Percentiles rank a stretch among this genome's conserved stretches.
These are phyloP conservation scores for Madoqua kirkii DNA, from an alignment of 2,113 vertebrate species.

Conservation along the genomic window DNA sequence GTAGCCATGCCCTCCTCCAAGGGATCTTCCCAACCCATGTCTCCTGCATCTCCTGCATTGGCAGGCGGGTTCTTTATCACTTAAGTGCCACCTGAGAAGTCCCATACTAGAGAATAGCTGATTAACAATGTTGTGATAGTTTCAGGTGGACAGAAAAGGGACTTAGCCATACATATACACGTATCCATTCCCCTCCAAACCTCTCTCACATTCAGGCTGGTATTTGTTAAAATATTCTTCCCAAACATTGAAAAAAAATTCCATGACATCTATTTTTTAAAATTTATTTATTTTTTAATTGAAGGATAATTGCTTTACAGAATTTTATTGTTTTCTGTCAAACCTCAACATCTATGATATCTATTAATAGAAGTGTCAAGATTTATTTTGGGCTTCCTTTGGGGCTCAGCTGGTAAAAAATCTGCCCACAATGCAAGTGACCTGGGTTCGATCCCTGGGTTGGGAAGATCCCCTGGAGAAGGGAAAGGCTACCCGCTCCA, in stretches of 20 bases:
- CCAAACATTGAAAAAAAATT: not conserved
- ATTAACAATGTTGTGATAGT: not conserved
- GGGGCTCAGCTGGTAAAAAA: not conserved
- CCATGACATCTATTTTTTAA: not conserved
- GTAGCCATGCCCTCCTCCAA: not conserved
- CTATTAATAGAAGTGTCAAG: not conserved
- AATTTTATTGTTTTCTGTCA: not conserved
- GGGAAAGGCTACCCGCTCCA: not conserved
- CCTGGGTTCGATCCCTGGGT: not conserved
- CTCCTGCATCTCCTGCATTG: not conserved
- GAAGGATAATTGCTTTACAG: not conserved
- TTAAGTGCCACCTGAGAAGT: not conserved
- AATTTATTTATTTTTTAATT: not conserved
- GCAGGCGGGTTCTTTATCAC: not conserved
- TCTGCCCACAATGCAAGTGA: not conserved
- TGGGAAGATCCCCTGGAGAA: not conserved
- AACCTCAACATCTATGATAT: not conserved
- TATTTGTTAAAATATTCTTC: not conserved
- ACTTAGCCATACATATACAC: not conserved
- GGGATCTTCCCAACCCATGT: not conserved
- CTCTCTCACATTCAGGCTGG: not conserved
- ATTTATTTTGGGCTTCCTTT: not conserved
- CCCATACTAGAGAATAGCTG: not conserved
- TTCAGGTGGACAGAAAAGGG: not conserved
- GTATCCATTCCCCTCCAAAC: not conserved